Conservation (phyloP, 2,797 vertebrate species). For the Arrhamphus sclerolepis region DNA sequence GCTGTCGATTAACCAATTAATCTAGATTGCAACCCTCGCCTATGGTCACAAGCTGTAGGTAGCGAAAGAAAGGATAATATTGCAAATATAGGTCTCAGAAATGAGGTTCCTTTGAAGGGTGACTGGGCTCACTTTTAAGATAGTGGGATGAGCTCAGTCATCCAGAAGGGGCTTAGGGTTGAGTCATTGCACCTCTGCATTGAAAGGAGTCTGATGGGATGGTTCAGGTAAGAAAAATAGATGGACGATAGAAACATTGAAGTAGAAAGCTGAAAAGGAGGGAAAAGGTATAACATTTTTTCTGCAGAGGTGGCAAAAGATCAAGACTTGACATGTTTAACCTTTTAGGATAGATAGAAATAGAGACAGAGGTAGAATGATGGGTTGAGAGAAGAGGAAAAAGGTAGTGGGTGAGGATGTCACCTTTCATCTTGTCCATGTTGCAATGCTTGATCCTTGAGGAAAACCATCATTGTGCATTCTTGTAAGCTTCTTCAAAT, state of each 20-base stretch:
- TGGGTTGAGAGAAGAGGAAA: constrained; percentile 6
- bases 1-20: too few relatives aligned
- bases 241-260: constrained; percentile 20
- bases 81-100: too few relatives aligned
- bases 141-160: too few relatives aligned
- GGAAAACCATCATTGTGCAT: constrained; percentile 60
- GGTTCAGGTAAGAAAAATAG: background rate
- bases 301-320: constrained; percentile 46
- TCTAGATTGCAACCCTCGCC: too few relatives aligned
- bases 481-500: constrained; percentile 63
- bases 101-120: too few relatives aligned
- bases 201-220: background rate
- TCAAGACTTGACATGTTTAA: constrained; percentile 62
- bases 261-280: constrained; percentile 26
- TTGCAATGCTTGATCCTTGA: constrained; percentile 50
- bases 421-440: constrained; percentile 76
- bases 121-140: too few relatives aligned
- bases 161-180: too few relatives aligned
- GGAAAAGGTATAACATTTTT: constrained; percentile 44
- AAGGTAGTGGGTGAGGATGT: constrained; percentile 69
- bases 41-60: too few relatives aligned
- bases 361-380: constrained; percentile 1
- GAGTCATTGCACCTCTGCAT: too few relatives aligned
- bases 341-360: constrained; percentile 37
- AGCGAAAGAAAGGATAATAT: too few relatives aligned